Evolutionary conservation across 2,888 invertebrate genomes (phyloP), one percentile per base, ranked within the genome.

Genomic region (Mythimna lalbum): DNA sequence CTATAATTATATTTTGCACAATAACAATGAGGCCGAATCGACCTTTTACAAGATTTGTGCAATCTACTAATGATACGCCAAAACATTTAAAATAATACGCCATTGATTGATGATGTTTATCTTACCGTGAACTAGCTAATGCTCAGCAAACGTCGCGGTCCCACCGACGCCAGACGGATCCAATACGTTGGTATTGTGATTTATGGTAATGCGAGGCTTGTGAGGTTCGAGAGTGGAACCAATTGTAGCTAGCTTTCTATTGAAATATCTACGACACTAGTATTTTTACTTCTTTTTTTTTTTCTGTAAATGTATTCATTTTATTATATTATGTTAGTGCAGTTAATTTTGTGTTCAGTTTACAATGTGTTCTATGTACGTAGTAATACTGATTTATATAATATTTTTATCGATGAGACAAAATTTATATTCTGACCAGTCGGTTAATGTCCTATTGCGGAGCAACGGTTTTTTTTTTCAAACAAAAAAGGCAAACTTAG

Each of bases 161-260:
- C 27, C 52, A 65, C 62, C 17, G 43, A 43, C 43, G 43, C 43
- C 5, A 49, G 71, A 68, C 39, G 53, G 67, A 79, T 84, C 73
- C 81, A 81, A 81, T 80, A 76, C 75, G 75, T 74, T 69, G 73
- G 64, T 64, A 77, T 81, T 82, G 76, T 83, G 84, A 84, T 84
- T 82, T 85, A 85, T 85, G 83, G 52, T 84, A 81, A 84, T 82
- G 75, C 14, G 21, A 63, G 60, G 56, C 57, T 55, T 17, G 56
- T 27, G 52, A 50, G 49, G 52, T 39, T 57, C 47, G 63, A 31
- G 23, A 27, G 49, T 60, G 68, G 68, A 52, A 76, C 67, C 68
- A 67, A 72, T 78, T 68, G 73, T 63, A 59, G 43, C 49, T 63
- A 76, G 68, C 65, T 78, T 68, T 72, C 47, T 17, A 76, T 47